These are phyloP conservation scores for Ciconia stormi DNA, from an alignment of 2,113 vertebrate genomes.

Conservation along the genomic window DNA sequence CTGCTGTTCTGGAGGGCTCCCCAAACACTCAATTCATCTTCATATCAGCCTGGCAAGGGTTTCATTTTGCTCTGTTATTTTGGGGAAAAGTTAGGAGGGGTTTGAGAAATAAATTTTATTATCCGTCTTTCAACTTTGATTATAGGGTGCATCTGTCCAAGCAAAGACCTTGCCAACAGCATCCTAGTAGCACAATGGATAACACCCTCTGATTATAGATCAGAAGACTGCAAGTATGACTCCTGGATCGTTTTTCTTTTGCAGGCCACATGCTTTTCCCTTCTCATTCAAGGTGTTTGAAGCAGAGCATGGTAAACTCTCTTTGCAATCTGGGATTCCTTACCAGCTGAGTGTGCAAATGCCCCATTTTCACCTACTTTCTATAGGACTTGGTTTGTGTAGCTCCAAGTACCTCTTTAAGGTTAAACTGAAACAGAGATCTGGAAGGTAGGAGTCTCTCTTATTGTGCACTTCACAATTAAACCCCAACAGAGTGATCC, in stretches of 20 bases:
- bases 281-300: neutral
- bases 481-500: neutral
- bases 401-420: neutral
- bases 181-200: neutral
- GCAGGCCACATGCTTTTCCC: neutral
- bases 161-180: neutral
- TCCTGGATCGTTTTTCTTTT: neutral
- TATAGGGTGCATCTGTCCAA: neutral
- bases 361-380: neutral
- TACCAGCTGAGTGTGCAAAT: neutral
- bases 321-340: neutral
- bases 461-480: neutral
- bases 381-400: neutral
- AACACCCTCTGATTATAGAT: neutral
- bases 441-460: neutral
- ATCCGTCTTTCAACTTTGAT: neutral
- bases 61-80: slow-evolving; percentile 10
- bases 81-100: neutral
- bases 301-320: neutral
- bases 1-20: neutral
- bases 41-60: neutral
- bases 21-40: slow-evolving; percentile 10
- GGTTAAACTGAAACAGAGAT: neutral
- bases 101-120: slow-evolving; percentile 28
- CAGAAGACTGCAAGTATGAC: neutral